Percentiles rank a stretch among this genome's conserved stretches.
These are phyloP conservation scores for Blennius ocellaris DNA, from an alignment of 2,113 vertebrate species.

Conservation along the genomic window DNA sequence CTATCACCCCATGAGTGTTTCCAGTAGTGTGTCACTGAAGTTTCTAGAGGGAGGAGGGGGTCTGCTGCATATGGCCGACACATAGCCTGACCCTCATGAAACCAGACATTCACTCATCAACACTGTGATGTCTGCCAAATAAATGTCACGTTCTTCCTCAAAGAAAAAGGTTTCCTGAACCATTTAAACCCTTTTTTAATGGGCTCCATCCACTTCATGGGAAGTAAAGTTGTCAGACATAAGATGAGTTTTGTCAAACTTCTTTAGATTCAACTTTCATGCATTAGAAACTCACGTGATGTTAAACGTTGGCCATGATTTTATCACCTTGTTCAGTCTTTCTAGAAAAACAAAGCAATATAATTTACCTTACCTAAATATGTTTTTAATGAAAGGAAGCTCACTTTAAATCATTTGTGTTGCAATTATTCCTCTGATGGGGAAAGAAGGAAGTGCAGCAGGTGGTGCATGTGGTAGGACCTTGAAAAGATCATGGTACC, in stretches of 20 bases:
- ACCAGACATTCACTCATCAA: slow-evolving; percentile 34
- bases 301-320: neutral
- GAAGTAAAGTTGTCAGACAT: neutral
- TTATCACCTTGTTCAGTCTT: neutral
- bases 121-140: slow-evolving; percentile 9
- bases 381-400: no score
- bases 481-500: no score
- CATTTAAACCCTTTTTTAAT: slow-evolving; percentile 4
- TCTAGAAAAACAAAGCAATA: neutral
- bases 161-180: neutral
- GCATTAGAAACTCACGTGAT: neutral
- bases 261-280: neutral
- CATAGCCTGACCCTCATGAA: slow-evolving; percentile 14
- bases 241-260: no score
- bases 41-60: neutral
- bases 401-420: no score
- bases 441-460: no score
- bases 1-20: neutral
- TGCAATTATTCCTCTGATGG: no score
- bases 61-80: slow-evolving; percentile 47
- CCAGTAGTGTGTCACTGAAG: no score
- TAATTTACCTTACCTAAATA: no score
- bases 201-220: slow-evolving; percentile 7
- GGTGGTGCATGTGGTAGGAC: no score
- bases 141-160: neutral